phyloP scores from a whole-genome alignment of 2,888 invertebrate genomes.

The Andrena bucephala region DNA sequence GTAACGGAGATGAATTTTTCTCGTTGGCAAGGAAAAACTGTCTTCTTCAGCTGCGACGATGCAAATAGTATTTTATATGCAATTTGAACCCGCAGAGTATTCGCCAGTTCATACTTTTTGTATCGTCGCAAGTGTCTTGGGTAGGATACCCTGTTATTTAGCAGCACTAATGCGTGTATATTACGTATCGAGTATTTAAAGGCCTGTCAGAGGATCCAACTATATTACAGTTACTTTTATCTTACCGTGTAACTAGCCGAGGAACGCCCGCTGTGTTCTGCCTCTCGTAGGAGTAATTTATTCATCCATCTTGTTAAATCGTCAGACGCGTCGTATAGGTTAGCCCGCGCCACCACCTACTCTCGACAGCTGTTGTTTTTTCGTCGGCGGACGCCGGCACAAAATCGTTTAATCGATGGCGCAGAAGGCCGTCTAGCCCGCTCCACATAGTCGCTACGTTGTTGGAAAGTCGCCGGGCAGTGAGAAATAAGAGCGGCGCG shows the following conservation, averaged over 20 bases:
- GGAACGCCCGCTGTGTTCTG: conserved; percentile 13
- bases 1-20: too few species aligned
- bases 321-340: background rate
- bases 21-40: too few species aligned
- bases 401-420: conserved; percentile 47
- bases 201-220: background rate
- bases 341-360: conserved; percentile 26
- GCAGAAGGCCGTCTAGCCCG: conserved; percentile 32
- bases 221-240: conserved; percentile 14
- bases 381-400: conserved; percentile 18
- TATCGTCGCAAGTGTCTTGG: background rate
- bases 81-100: too few species aligned
- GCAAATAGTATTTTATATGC: too few species aligned
- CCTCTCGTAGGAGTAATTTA: conserved; percentile 46
- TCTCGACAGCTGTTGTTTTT: conserved; percentile 18
- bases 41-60: too few species aligned
- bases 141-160: too few species aligned
- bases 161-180: background rate
- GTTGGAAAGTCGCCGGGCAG: conserved; percentile 45
- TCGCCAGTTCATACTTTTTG: background rate
- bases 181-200: conserved; percentile 23
- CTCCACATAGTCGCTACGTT: conserved; percentile 35
- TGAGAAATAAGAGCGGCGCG: background rate
- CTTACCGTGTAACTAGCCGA: conserved; percentile 1
- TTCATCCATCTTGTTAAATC: conserved; percentile 35